Conservation (phyloP, 2,113 vertebrate species). For the Hemicordylus capensis region DNA sequence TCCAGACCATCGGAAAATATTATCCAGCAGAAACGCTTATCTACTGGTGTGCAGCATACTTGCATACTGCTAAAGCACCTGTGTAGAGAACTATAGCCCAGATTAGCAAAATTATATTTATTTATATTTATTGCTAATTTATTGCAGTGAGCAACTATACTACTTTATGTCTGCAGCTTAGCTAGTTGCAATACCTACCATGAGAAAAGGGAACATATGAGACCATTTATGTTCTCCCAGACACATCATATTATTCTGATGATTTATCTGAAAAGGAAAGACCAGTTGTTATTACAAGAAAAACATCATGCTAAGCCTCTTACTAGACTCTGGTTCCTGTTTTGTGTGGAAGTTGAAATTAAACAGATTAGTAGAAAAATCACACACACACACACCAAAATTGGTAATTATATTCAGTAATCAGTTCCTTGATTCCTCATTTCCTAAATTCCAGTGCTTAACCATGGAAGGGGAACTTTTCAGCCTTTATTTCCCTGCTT, state of each 20-base stretch:
- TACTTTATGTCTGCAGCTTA: background rate
- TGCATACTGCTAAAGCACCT: too few relatives aligned
- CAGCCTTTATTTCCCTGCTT: background rate
- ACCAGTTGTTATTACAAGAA: conserved; percentile 33
- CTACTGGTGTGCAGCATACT: too few relatives aligned
- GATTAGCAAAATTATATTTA: background rate
- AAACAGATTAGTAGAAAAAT: background rate
- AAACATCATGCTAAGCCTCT: background rate
- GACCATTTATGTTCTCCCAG: conserved; percentile 73
- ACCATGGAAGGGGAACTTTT: background rate
- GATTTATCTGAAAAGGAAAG: conserved; percentile 75
- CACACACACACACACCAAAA: background rate
- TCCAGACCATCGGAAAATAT: too few relatives aligned
- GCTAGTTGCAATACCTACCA: conserved; percentile 79
- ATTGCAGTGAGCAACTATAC: background rate
- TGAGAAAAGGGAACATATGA: conserved; percentile 82
- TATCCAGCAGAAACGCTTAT: too few relatives aligned
- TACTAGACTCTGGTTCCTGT: background rate
- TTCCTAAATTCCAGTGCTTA: too few relatives aligned
- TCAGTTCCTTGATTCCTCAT: too few relatives aligned
- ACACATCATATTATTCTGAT: conserved; percentile 80
- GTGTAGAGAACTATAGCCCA: background rate
- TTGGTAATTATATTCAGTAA: background rate
- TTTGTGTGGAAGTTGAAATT: background rate
- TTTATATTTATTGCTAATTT: background rate